Base-by-base conservation (phyloP, 92 coral and sea anemone species). In the Parazoanthus swiftii region DNA sequence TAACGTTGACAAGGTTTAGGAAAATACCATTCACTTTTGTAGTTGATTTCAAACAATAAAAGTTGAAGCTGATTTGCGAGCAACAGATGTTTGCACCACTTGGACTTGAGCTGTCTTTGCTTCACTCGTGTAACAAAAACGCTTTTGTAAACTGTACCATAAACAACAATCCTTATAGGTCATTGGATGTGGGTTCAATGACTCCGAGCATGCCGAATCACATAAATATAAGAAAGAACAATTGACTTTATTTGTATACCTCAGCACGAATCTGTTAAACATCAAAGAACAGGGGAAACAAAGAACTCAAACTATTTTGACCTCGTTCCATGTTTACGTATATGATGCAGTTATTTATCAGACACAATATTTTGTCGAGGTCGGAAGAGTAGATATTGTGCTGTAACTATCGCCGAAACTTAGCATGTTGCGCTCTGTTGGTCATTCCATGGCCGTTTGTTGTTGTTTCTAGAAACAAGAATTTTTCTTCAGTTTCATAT, bases 101-200 rank as follows among this genome's bases (percentile, higher is more conserved):
- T 84, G 25, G 73, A 35, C 46, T 72, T 84, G 15, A 39, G 33
- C 18, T 10, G 70, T 51, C 46, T 37, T 70, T 33, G 7, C 79
- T 48, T 71, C 68, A 42, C 75, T 33, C 54, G 44, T 14, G 3
- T 66, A 84, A 84, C 87, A 84, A 84, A 29, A 84, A 84, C 46
- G 23, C 66, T 67, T 26, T 46, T 84, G 66, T 72, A 84, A 70
- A 67, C 23, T 84, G 37, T 58, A 81, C 5, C n/a, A 56, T 84
- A 84, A 84, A 70, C 78, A 70, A 71, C 66, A 14, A 71, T 72
- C 44, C 79, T 48, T 16, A 33, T 84, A 37, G 20, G 14, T 71
- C 46, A 72, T 84, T 71, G 78, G 79, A 56, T 56, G 74, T 23
- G n/a, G 44, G 2, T 44, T 26, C 77, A 25, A 35, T 70, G 20